Evolutionary conservation across 1,140 invertebrate genomes (phyloP), one percentile per base, ranked within the genome.

Genomic region (Drosophila nigrodunni): DNA sequence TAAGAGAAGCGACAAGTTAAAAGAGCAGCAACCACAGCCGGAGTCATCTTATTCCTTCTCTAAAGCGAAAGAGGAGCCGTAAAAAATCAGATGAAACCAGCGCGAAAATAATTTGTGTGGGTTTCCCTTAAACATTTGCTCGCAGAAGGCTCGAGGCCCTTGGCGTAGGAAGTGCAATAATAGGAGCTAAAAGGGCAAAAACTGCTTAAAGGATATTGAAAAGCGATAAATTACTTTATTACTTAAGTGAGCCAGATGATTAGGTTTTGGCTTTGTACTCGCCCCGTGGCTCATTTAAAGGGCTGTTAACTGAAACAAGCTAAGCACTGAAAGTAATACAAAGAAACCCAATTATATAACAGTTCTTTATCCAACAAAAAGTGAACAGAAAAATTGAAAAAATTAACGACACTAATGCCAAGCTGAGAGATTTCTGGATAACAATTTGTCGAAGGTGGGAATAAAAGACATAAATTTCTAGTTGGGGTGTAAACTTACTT

Each of bases 161-260:
- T 52, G 35, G 68, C 61, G 52, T 71, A 55, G 60, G 69, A 76
- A 76, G 74, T 72, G 55, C 41, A 66, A 76, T 71, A 59, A 58
- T 71, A 65, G 60, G 30, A 72, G 57, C 52, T 72, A 76, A 76
- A 72, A 72, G 57, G 55, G 68, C 60, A 65, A 72, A 66, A 72
- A 72, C 60, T 80, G 83, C 69, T 88, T 80, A 79, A 88, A 87
- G 83, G 80, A 88, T 88, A 88, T 88, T 83, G 83, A 89, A 89
- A 88, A 78, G 77, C 80, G 73, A 78, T 87, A 88, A 87, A 88
- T 88, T 88, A 83, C 83, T 88, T 86, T 88, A 86, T 86, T 86
- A 82, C 83, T 88, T 86, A 88, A 86, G 79, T 86, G 76, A 79
- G 79, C 83, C 72, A 78, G 75, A 78, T 86, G 82, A 87, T 86